Percentiles rank a stretch among this genome's conserved stretches.
Evolutionary conservation across 2,888 invertebrate genomes (phyloP).

Genomic region (Gymnoscelis rufifasciata): DNA sequence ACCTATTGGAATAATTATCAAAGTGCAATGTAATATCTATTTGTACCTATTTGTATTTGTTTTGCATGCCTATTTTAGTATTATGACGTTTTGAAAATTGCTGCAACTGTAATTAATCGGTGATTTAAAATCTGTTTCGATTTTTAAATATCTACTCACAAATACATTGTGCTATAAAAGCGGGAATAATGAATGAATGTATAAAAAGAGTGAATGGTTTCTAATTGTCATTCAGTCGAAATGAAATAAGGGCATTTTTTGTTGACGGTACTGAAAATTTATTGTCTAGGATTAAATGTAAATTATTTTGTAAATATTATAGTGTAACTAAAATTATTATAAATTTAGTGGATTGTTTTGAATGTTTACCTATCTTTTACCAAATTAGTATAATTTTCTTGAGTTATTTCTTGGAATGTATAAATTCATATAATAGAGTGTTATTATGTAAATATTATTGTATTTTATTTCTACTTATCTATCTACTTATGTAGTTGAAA

Average conservation of each 20-base stretch:
- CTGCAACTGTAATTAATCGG: no score
- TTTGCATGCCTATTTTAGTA: no score
- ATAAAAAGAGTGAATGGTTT: background rate
- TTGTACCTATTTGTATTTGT: no score
- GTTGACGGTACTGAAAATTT: conserved; percentile 26
- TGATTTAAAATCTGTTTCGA: no score
- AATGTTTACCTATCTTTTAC: conserved; percentile 42
- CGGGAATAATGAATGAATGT: background rate
- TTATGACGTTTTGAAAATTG: no score
- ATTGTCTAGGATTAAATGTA: conserved; percentile 34
- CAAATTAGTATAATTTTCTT: conserved; percentile 43
- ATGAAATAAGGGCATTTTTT: conserved; percentile 1
- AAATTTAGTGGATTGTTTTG: conserved; percentile 34
- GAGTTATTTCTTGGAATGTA: conserved; percentile 37
- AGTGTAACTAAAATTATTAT: conserved; percentile 25
- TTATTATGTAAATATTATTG: conserved; percentile 53
- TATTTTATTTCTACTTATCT: conserved; percentile 53
- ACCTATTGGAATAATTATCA: no score
- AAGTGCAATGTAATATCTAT: no score
- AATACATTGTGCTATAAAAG: no score
- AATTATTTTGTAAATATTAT: conserved; percentile 49
- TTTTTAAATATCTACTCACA: no score
- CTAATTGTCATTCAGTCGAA: background rate
- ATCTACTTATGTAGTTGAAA: conserved; percentile 59
- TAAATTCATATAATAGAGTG: conserved; percentile 36